These are phyloP conservation scores for Ibidorhyncha struthersii DNA, from an alignment of 2,113 vertebrate species.

Conservation along the genomic window DNA sequence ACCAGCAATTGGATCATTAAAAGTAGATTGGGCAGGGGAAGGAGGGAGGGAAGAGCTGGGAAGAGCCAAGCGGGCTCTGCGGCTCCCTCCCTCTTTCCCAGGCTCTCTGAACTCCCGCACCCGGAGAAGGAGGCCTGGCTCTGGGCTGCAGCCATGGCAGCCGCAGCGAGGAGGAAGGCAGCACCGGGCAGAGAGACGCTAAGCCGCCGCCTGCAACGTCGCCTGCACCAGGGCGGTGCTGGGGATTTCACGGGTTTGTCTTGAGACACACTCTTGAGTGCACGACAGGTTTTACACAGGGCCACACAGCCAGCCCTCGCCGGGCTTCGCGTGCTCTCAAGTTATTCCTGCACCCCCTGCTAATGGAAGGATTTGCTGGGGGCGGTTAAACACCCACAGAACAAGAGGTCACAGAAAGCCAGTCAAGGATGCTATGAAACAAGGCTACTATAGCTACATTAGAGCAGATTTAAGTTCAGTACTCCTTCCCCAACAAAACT, in stretches of 20 bases:
- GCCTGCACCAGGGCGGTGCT: neutral
- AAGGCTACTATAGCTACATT: neutral
- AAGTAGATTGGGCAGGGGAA: neutral
- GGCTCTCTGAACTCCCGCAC: conserved; percentile 18
- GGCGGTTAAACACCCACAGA: neutral
- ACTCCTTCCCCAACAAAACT: neutral
- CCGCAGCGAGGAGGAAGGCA: neutral
- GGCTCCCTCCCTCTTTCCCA: conserved; percentile 31
- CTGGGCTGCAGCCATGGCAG: conserved; percentile 27
- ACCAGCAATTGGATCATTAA: neutral
- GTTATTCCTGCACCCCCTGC: neutral
- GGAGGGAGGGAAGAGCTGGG: neutral
- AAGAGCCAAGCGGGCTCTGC: neutral
- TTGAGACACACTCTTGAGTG: rapidly evolving
- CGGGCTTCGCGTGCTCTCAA: neutral
- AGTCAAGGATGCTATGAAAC: neutral
- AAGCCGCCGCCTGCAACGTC: no score
- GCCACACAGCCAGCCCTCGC: neutral
- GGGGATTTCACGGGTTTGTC: neutral
- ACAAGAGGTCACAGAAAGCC: neutral
- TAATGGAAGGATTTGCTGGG: neutral
- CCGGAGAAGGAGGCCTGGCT: neutral
- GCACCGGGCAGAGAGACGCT: neutral
- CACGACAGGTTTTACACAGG: neutral
- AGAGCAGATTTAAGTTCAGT: neutral